Base-by-base conservation (phyloP, 2,888 invertebrate genomes). In the Plebejus anna region DNA sequence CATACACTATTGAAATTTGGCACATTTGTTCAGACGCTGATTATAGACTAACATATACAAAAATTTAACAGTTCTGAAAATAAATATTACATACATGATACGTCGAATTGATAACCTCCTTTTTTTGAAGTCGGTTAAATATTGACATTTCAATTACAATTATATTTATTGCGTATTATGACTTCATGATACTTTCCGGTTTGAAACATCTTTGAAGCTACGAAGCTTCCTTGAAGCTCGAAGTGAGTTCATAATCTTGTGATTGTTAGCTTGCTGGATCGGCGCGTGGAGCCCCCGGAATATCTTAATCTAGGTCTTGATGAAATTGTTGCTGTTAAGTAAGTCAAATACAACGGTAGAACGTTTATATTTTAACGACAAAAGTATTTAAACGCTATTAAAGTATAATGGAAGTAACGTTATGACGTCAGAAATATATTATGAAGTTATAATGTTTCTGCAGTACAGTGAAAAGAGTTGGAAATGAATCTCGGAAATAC, bases 301-400 rank as follows among this genome's bases (percentile, higher is more conserved):
- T 66, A 66, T 66, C 32, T 66, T 66, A 66, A 66, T 36, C 32
- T 66, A 66, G 66, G 66, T 66, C 13, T 66, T 66, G 32, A 66
- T 66, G 66, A 66, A 66, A 66, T 66, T 66, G 32, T 66, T 66
- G 36, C 66, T 66, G 32, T 36, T 66, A 32, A 32, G 22, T 66
- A 66, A 66, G 22, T 66, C 32, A 66, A 66, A 66, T 66, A 36
- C 66, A 36, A 13, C 1, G 66, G 66, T 66, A 36, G 13, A 66
- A 66, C 13, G 66, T 36, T 66, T 66, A 36, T 66, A 66, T 66
- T 66, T 9, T 36, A 36, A 36, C 32, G 13, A 32, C 13, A 66
- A 32, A 66, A 32, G 32, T 32, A 66, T 61, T 61, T 28, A 28
- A 28, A 22, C 22, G 7, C 59, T 22, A 2, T 22, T 7, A 2